Evolutionary conservation across 2,797 vertebrate species (phyloP).

Genomic region (Hemibagrus guttatus): DNA sequence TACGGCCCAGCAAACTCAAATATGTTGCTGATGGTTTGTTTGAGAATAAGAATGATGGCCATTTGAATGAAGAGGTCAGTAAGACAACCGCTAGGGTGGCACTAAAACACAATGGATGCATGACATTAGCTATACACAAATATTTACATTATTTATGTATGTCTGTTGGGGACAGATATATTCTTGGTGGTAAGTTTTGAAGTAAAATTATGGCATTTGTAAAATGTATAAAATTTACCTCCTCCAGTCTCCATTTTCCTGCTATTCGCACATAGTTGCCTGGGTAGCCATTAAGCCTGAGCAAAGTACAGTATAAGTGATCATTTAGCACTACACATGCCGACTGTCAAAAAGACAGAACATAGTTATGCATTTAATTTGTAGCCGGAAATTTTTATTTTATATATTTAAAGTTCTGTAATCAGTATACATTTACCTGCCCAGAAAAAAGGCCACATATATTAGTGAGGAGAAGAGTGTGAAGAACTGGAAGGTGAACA

Average conservation of each 20-base stretch:
- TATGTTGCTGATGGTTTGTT: constrained; percentile 85
- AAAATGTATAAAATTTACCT: constrained; percentile 74
- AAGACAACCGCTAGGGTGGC: constrained; percentile 95
- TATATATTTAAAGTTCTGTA: neutral
- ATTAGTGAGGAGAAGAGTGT: constrained; percentile 92
- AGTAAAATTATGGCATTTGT: neutral
- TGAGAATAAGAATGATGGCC: constrained; percentile 91
- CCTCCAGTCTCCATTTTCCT: constrained; percentile 90
- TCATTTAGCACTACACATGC: neutral
- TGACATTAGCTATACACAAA: neutral
- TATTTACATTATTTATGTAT: neutral
- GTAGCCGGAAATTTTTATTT: neutral
- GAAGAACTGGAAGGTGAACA: constrained; percentile 97
- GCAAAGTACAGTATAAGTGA: constrained; percentile 4
- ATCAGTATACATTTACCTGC: constrained; percentile 77
- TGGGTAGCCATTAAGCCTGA: constrained; percentile 92
- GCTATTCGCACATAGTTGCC: constrained; percentile 88
- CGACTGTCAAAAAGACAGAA: neutral
- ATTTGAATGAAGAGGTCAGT: constrained; percentile 97
- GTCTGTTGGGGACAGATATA: neutral
- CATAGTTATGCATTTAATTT: neutral
- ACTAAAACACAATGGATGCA: constrained; percentile 71
- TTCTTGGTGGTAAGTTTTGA: neutral
- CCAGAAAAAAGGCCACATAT: constrained; percentile 93
- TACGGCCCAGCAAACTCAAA: constrained; percentile 72